Conservation (phyloP, 1,140 invertebrate species). For the Drepana arcuata region DNA sequence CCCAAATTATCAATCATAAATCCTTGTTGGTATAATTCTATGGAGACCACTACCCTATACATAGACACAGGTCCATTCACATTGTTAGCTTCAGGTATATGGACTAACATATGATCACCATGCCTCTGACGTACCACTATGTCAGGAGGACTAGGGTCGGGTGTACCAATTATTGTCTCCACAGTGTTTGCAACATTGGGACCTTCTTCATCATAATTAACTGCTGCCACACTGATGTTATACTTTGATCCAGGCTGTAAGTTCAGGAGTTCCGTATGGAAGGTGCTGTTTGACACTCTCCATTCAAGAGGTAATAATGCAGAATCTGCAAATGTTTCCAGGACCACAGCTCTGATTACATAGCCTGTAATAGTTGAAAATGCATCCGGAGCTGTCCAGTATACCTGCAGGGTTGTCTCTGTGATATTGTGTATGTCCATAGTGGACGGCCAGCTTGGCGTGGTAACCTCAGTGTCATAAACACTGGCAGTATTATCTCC, state of each 20-base stretch:
- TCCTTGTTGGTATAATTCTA: slow-evolving; percentile 74
- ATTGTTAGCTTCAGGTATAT: slow-evolving; percentile 76
- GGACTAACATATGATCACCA: slow-evolving; percentile 74
- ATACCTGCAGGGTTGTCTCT: slow-evolving; percentile 66
- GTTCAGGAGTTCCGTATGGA: slow-evolving; percentile 71
- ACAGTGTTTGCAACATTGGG: slow-evolving; percentile 65
- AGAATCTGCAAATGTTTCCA: slow-evolving; percentile 62
- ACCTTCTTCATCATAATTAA: slow-evolving; percentile 75
- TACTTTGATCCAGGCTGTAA: slow-evolving; percentile 82
- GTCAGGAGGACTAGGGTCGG: slow-evolving; percentile 75
- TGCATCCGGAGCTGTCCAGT: slow-evolving; percentile 64
- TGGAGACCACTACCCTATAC: slow-evolving; percentile 81
- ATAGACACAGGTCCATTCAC: slow-evolving; percentile 82
- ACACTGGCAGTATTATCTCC: slow-evolving; percentile 69
- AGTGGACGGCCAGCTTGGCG: slow-evolving; percentile 61
- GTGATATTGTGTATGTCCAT: slow-evolving; percentile 61
- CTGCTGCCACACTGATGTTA: slow-evolving; percentile 78
- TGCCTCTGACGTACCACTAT: slow-evolving; percentile 75
- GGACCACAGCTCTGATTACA: slow-evolving; percentile 55
- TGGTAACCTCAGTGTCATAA: slow-evolving; percentile 64
- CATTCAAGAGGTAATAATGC: slow-evolving; percentile 52
- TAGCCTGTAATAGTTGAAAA: slow-evolving; percentile 59
- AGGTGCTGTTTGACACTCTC: slow-evolving; percentile 64
- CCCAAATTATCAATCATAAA: slow-evolving; percentile 74
- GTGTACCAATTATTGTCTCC: slow-evolving; percentile 80